A percentile compares a stretch with the other conserved stretches of the same genome.
Conservation (phyloP, 2,888 invertebrate genomes). For the Acheta domesticus region DNA sequence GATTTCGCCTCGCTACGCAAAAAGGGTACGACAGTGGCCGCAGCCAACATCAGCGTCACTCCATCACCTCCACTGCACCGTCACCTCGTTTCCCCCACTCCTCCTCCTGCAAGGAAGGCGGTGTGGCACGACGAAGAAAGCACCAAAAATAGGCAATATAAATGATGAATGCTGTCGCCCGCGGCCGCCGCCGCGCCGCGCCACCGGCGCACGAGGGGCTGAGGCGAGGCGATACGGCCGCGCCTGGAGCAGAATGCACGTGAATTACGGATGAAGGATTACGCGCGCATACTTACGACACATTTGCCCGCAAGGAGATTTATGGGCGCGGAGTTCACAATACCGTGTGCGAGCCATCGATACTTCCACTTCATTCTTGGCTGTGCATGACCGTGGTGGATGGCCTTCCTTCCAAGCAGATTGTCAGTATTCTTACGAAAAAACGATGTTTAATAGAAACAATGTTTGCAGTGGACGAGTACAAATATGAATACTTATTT, state of each 20-base stretch:
- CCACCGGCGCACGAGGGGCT: neutral
- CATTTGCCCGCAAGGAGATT: neutral
- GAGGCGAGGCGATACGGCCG: neutral
- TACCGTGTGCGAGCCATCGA: neutral
- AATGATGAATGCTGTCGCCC: neutral
- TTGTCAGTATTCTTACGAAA: no score
- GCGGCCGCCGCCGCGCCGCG: neutral
- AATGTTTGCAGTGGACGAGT: no score
- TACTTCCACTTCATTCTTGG: no score
- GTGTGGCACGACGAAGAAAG: neutral
- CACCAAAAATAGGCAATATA: constrained; percentile 3
- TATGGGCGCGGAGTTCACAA: neutral
- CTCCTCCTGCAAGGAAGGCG: neutral
- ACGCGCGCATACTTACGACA: neutral
- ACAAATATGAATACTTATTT: no score
- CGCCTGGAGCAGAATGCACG: neutral
- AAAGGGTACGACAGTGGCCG: no score
- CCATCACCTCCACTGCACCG: no score
- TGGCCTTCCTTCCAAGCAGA: no score
- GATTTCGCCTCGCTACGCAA: no score
- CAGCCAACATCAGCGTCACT: no score
- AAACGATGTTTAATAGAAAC: no score
- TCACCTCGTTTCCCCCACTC: neutral
- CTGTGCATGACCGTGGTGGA: no score
- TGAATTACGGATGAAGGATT: constrained; percentile 1